A percentile compares a stretch with the other conserved stretches of the same genome.
Evolutionary conservation across 2,888 invertebrate species (phyloP).

Genomic region (Geotrupes spiniger): DNA sequence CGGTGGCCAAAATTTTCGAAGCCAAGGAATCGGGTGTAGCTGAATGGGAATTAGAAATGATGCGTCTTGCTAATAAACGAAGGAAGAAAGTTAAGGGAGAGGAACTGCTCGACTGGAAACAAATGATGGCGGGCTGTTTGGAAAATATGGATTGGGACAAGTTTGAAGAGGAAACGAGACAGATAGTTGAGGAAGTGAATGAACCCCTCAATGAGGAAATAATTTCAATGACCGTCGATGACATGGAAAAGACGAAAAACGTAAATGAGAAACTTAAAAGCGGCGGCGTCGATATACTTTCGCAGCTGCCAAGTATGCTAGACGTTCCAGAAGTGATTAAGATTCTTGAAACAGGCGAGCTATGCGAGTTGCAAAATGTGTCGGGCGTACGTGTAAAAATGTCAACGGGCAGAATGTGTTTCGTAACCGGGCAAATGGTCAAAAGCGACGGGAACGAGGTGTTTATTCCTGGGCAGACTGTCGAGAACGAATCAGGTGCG

Average conservation of each 20-base stretch:
- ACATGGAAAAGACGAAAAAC: conserved; percentile 60
- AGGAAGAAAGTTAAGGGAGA: conserved; percentile 43
- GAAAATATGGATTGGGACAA: conserved; percentile 45
- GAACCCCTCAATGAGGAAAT: conserved; percentile 52
- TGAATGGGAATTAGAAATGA: conserved; percentile 47
- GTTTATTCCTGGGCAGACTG: conserved; percentile 66
- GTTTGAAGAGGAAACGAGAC: conserved; percentile 45
- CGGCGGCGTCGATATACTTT: conserved; percentile 53
- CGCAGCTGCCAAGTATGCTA: conserved; percentile 60
- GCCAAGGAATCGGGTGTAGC: conserved; percentile 45
- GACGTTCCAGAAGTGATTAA: conserved; percentile 61
- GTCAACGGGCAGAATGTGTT: conserved; percentile 63
- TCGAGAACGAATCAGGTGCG: conserved; percentile 69
- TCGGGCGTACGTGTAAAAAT: conserved; percentile 56
- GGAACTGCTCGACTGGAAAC: conserved; percentile 43
- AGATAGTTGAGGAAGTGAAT: conserved; percentile 42
- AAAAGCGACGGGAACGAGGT: conserved; percentile 54
- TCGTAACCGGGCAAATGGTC: conserved; percentile 76
- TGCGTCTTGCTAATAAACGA: conserved; percentile 42
- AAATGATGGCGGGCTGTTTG: conserved; percentile 39
- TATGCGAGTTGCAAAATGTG: conserved; percentile 59
- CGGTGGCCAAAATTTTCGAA: conserved; percentile 61
- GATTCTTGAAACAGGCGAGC: conserved; percentile 59
- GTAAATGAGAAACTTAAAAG: conserved; percentile 60
- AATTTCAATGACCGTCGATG: conserved; percentile 48